These are phyloP conservation scores for Drosophila cyrtoloma DNA, from an alignment of 2,888 invertebrate genomes.

Conservation along the genomic window DNA sequence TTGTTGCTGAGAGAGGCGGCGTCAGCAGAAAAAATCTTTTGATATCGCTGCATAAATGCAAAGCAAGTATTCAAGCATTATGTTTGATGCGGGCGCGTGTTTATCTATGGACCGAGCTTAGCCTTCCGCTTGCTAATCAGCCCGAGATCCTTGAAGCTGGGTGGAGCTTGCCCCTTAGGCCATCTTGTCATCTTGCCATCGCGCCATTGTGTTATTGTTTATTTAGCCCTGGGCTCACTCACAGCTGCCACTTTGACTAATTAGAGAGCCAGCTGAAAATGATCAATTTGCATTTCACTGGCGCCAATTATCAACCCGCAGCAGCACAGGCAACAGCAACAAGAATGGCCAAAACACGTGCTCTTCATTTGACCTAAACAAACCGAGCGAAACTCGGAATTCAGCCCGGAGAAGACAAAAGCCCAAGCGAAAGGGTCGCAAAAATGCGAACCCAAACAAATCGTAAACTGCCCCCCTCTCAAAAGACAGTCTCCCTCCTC, in stretches of 20 bases:
- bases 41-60: conserved; percentile 74
- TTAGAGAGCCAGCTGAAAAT: conserved; percentile 76
- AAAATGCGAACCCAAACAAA: conserved; percentile 73
- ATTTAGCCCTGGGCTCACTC: conserved; percentile 63
- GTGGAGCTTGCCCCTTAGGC: not conserved
- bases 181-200: conserved; percentile 5
- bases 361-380: conserved; percentile 60
- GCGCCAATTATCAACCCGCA: conserved; percentile 66
- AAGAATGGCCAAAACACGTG: conserved; percentile 51
- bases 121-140: conserved; percentile 58
- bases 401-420: conserved; percentile 31
- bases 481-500: not conserved
- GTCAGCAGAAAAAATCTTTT: conserved; percentile 76
- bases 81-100: conserved; percentile 60
- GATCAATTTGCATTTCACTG: conserved; percentile 79
- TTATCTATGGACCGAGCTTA: conserved; percentile 48
- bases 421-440: conserved; percentile 41
- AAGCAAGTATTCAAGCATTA: conserved; percentile 62
- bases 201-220: conserved; percentile 60
- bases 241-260: conserved; percentile 77
- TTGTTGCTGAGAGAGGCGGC: conserved; percentile 10
- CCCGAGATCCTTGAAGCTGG: conserved; percentile 33
- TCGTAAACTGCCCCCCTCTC: conserved; percentile 56
- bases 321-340: conserved; percentile 16
- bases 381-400: conserved; percentile 32